These are phyloP conservation scores for Neoaliturus tenellus DNA, from an alignment of 2,888 invertebrate species.

Conservation along the genomic window DNA sequence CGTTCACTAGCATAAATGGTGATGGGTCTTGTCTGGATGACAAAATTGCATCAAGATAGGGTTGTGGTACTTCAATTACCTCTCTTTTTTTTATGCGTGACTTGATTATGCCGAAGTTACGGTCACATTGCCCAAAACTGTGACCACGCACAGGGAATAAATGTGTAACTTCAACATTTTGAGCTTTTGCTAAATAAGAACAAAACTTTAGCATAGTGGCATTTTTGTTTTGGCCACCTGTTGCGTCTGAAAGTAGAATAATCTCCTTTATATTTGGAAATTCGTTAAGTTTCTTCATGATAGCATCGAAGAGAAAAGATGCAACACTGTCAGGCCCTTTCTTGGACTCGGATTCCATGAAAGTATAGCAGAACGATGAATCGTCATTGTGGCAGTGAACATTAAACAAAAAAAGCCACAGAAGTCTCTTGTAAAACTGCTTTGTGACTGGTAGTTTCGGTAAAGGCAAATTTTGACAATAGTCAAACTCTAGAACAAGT, in stretches of 20 bases:
- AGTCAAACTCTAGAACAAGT: conserved; percentile 63
- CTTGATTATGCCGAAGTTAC: conserved; percentile 25
- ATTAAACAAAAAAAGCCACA: conserved; percentile 63
- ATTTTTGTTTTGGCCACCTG: conserved; percentile 45
- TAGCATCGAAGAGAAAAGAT: conserved; percentile 39
- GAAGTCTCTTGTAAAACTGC: conserved; percentile 63
- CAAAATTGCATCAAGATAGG: conserved; percentile 23
- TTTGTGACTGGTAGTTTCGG: conserved; percentile 59
- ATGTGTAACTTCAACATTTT: conserved; percentile 28
- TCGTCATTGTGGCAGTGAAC: conserved; percentile 62
- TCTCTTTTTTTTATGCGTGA: not conserved
- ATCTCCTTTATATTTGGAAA: conserved; percentile 8
- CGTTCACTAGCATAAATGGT: conserved; percentile 2
- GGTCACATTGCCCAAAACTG: conserved; percentile 36
- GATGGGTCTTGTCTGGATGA: conserved; percentile 5
- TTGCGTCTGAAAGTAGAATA: conserved; percentile 35
- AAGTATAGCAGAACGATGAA: conserved; percentile 57
- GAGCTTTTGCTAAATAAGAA: not conserved
- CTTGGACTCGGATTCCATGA: conserved; percentile 56
- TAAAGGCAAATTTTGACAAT: conserved; percentile 64
- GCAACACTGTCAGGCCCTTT: conserved; percentile 35
- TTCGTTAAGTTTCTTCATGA: not conserved
- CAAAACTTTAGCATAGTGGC: conserved; percentile 1
- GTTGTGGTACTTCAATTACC: conserved; percentile 12
- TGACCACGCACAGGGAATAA: conserved; percentile 40